Evolutionary conservation across 1,140 invertebrate genomes (phyloP), one percentile per base, ranked within the genome.

Genomic region (Cepaea nemoralis): DNA sequence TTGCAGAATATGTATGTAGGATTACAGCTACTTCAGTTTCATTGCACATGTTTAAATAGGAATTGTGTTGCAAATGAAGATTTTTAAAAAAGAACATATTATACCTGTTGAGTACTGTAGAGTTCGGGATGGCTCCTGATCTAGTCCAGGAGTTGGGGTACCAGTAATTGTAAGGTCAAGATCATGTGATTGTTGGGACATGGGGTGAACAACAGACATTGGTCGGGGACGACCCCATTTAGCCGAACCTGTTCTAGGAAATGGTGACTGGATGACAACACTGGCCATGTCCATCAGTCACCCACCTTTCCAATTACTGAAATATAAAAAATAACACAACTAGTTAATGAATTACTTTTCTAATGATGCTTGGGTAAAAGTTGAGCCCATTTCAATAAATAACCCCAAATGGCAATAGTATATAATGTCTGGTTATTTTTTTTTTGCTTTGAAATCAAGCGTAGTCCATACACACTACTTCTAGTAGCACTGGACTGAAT

Each of bases 21-120:
- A 6, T 66, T 66, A 24, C 24, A 27, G 6, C 6, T 12, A 8
- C 10, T 8, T 27, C 10, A 66, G 10, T n/a, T 24, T 10, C 31
- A 66, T 12, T 24, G 8, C 5, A 66, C 6, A 66, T n/a, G 24
- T 27, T 10, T 66, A 8, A 6, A 6, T 12, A 24, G 5, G 31
- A 10, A 6, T 66, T 12, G n/a, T 66, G n/a, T 27, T 27, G 6
- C 59, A 66, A 27, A 27, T 10, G 42, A 16, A 45, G 42, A 45
- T 16, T 10, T 10, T 45, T 6, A 6, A 45, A 45, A 69, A 24
- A 1, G 40, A 31, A 70, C 5, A 27, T 40, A 40, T 50, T 27
- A 6, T 1, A 82, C 81, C 82, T 77, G 79, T 79, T 16, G 82
- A 82, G 82, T 80, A 84, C 45, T 86, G 69, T 6, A 84, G 27